These are phyloP conservation scores for Chelonus insularis DNA, from an alignment of 1,140 invertebrate species.

Conservation along the genomic window DNA sequence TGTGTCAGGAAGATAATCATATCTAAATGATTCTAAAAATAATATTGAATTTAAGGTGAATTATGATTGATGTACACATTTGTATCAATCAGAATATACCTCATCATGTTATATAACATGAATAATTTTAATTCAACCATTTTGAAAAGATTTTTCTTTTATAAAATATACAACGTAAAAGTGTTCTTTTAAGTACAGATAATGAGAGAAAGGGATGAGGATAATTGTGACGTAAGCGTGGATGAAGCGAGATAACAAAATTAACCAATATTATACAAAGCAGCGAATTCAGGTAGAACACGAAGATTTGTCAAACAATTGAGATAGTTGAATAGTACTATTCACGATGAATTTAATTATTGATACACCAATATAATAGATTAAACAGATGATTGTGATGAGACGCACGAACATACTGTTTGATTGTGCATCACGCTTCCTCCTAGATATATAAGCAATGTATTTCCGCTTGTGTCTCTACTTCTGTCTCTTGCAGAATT, in stretches of 20 bases:
- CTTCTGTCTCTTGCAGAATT: background rate
- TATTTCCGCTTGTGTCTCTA: slow-evolving; percentile 1
- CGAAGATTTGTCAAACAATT: background rate
- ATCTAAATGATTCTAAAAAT: too few species aligned
- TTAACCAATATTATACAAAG: background rate
- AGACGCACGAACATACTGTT: background rate
- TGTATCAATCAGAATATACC: too few species aligned
- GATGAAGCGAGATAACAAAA: background rate
- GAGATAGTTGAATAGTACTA: background rate
- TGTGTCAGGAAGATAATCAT: background rate
- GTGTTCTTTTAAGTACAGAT: too few species aligned
- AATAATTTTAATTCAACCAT: too few species aligned
- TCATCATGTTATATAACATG: too few species aligned
- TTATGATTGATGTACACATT: too few species aligned
- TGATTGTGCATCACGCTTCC: background rate
- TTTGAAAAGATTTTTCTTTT: too few species aligned
- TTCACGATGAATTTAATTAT: background rate
- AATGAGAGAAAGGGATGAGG: too few species aligned
- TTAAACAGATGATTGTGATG: background rate
- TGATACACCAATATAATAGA: background rate
- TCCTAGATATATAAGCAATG: background rate
- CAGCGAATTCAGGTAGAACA: background rate
- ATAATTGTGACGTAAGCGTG: too few species aligned
- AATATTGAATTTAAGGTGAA: too few species aligned
- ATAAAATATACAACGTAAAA: too few species aligned